These are phyloP conservation scores for Paracentrotus lividus DNA, from an alignment of 53 echinoderm and acorn worm species.

Conservation along the genomic window DNA sequence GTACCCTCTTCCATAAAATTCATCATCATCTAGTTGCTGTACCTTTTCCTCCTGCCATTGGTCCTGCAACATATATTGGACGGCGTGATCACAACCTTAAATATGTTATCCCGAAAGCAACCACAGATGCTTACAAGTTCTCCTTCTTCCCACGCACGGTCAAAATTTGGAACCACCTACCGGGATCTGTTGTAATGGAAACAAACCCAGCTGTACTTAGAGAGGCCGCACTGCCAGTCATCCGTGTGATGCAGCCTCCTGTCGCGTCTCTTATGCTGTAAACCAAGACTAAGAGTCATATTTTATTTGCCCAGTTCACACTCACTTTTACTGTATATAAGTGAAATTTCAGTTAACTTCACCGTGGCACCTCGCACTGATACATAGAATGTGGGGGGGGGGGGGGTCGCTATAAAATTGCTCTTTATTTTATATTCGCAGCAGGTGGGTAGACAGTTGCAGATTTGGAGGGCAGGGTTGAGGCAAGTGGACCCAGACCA, in stretches of 20 bases:
- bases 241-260: slow-evolving; percentile 23
- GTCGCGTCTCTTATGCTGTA: slow-evolving; percentile 5
- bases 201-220: not conserved
- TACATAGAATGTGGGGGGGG: no score
- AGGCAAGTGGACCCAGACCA: no score
- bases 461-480: no score
- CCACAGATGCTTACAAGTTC: slow-evolving; percentile 16
- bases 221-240: slow-evolving; percentile 24
- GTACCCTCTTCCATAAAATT: slow-evolving; percentile 8
- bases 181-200: not conserved
- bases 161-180: not conserved
- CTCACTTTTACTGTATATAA: no score
- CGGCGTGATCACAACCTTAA: not conserved
- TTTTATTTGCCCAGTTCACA: no score
- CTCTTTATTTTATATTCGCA: no score
- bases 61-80: slow-evolving; percentile 4
- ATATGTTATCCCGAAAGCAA: slow-evolving; percentile 25
- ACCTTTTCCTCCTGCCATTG: slow-evolving; percentile 2
- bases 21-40: slow-evolving; percentile 36
- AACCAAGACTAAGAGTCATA: no score
- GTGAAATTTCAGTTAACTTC: no score
- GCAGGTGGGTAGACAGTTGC: no score
- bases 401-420: no score
- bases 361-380: no score
- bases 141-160: not conserved